Base-by-base conservation (phyloP, 1,140 invertebrate species). In the Archegozetes longisetosus region DNA sequence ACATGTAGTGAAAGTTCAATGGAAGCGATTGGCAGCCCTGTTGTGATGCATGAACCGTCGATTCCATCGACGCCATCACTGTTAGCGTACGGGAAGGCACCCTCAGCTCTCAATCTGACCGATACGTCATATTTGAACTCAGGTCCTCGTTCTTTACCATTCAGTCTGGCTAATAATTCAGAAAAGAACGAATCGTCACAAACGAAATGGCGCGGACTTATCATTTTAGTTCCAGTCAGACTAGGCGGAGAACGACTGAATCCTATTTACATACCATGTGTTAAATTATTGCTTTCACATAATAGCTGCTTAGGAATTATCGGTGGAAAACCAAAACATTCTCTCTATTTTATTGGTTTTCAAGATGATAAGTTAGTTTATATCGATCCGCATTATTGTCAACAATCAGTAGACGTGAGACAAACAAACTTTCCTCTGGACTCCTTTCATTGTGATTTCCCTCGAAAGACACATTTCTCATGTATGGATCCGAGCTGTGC, bases 401-500 rank as follows among this genome's bases (percentile, higher is more conserved):
- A 93, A 72, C 85, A 91, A 70, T 82, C 83, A 67, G 84, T 92
- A 12, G 84, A 90, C 72, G 68, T 72, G 4, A 24, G 14, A 22
- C 4, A 27, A 20, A 61, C 66, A 25, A 64, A 70, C 55, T 75
- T 75, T 58, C 68, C 67, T 32, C 66, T 72, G 50, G 66, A 82
- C 65, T 82, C 82, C 26, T 93, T 86, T 74, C 89, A 92, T 70
- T 92, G 88, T 69, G 76, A 81, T 55, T 84, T 84, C 23, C 86
- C 88, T n/a, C 77, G 86, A 51, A 92, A 91, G 72, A 80, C 92
- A 71, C 78, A 84, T 58, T 77, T 90, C n/a, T 80, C 73, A 51
- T 86, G 86, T 73, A 88, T 94, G 82, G 89, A 94, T 76, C 89
- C 89, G 2, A 90, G 86, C 57, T 91, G 88, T 72, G 88, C 88